Evolutionary conservation across 2,797 vertebrate species (phyloP).

Genomic region (Huso huso): DNA sequence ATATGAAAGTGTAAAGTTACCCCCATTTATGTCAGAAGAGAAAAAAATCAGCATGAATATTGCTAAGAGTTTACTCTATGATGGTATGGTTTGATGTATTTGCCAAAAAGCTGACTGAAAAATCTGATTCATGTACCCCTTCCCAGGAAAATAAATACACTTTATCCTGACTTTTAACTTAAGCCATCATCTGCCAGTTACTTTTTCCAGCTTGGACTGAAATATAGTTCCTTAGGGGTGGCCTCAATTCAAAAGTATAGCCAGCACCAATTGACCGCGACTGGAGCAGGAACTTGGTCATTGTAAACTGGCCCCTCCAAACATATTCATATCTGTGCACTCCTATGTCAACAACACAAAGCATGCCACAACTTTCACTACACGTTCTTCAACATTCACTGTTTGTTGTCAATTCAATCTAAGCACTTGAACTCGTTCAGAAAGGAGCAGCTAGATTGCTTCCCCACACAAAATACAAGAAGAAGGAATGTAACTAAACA

Average conservation of each 20-base stretch:
- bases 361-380: background rate
- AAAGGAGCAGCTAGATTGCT: too few relatives aligned
- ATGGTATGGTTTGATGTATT: background rate
- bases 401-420: background rate
- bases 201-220: background rate
- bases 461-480: too few relatives aligned
- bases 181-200: background rate
- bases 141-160: constrained; percentile 1
- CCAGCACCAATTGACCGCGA: background rate
- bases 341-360: background rate
- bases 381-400: background rate
- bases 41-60: background rate
- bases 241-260: background rate
- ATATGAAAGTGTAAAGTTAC: background rate
- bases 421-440: too few relatives aligned
- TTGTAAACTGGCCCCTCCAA: background rate
- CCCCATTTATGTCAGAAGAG: background rate
- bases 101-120: background rate
- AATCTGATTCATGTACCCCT: background rate
- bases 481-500: too few relatives aligned
- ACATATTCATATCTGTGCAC: background rate
- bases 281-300: background rate
- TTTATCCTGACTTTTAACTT: background rate
- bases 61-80: background rate
- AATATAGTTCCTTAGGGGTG: background rate